A percentile compares a stretch with the other conserved stretches of the same genome.
Conservation (phyloP, 2,113 vertebrate genomes). For the Thymallus thymallus region DNA sequence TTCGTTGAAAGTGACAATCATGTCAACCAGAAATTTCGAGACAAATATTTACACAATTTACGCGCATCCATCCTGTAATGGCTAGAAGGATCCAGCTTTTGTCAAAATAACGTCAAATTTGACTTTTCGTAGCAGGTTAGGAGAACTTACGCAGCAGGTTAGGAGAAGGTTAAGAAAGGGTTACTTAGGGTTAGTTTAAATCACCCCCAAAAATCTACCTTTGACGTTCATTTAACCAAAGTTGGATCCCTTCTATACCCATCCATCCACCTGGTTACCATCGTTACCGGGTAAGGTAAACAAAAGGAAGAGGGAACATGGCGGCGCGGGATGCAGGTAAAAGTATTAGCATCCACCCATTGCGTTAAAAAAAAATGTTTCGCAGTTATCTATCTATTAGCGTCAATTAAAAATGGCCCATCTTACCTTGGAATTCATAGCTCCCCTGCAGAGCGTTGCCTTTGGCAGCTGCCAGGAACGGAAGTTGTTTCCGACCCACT, state of each 20-base stretch:
- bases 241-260: no score
- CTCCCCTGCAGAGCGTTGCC: conserved; percentile 9
- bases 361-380: neutral
- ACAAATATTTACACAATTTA: neutral
- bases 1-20: neutral
- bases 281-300: conserved; percentile 30
- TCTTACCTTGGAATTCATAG: neutral
- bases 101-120: no score
- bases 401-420: neutral
- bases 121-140: no score
- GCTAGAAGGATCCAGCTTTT: no score
- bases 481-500: conserved; percentile 68
- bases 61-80: no score
- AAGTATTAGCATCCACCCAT: neutral
- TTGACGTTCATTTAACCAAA: no score
- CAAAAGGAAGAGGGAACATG: neutral
- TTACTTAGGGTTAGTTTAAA: no score
- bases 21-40: neutral
- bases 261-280: conserved; percentile 36
- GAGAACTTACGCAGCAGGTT: no score
- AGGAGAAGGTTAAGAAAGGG: no score
- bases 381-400: neutral
- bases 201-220: no score
- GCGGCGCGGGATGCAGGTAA: conserved; percentile 5
- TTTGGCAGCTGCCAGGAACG: conserved; percentile 76